Conservation (phyloP, 2,797 vertebrate genomes). For the Sebastes itinus region DNA sequence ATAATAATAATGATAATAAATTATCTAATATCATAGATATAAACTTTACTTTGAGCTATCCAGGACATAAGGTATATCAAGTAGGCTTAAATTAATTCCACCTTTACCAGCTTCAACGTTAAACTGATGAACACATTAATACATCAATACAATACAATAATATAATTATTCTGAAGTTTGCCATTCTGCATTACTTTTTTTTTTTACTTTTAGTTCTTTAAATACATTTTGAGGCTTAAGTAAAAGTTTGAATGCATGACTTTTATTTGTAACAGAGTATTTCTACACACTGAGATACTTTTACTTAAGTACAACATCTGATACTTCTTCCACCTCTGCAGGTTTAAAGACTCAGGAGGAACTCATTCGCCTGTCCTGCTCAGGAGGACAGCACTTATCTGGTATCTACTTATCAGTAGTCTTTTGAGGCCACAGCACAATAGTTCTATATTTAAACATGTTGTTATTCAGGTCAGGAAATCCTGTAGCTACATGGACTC, state of each 20-base stretch:
- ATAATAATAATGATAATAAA: neutral
- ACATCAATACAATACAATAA: neutral
- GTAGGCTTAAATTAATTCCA: neutral
- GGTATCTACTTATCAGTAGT: neutral
- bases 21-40: neutral
- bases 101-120: neutral
- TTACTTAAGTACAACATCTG: neutral
- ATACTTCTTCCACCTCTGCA: neutral
- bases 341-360: neutral
- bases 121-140: neutral
- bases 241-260: neutral
- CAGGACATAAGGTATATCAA: neutral
- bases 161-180: neutral
- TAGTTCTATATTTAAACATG: conserved; percentile 27
- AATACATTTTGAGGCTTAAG: neutral
- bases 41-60: neutral
- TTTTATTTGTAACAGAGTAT: neutral
- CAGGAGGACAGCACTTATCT: neutral
- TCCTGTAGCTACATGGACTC: conserved; percentile 28
- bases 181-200: neutral
- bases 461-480: conserved; percentile 32
- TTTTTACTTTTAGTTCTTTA: neutral
- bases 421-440: neutral
- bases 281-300: neutral
- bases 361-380: neutral